phyloP scores from a whole-genome alignment of 2,888 invertebrate genomes.

The Dynastes maya region DNA sequence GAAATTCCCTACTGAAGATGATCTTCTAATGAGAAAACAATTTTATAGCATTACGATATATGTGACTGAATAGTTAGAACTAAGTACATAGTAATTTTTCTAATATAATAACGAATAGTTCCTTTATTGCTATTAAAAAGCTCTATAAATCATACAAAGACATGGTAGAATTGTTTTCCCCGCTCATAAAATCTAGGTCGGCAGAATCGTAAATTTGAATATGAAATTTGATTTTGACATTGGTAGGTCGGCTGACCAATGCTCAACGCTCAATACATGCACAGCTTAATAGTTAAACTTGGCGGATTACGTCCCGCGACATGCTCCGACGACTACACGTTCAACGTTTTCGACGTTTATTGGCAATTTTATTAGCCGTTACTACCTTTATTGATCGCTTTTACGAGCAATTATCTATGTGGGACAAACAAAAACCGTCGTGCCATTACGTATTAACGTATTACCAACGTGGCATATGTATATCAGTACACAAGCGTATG shows the following conservation, averaged over 20 bases:
- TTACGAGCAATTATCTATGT: constrained; percentile 30
- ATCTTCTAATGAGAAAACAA: too few species aligned
- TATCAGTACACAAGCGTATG: background rate
- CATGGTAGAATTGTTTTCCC: background rate
- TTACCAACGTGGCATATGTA: background rate
- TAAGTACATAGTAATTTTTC: too few species aligned
- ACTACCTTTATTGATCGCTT: constrained; percentile 15
- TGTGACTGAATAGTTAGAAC: too few species aligned
- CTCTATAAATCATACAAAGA: too few species aligned
- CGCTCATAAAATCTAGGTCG: background rate
- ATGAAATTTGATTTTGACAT: constrained; percentile 19
- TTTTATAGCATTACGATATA: too few species aligned
- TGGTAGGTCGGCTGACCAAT: background rate
- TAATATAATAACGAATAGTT: too few species aligned
- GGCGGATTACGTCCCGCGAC: too few species aligned
- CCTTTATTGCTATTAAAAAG: too few species aligned
- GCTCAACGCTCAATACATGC: too few species aligned
- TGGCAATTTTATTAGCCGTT: constrained; percentile 34
- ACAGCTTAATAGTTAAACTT: too few species aligned
- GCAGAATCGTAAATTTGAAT: constrained; percentile 4
- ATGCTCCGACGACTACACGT: background rate
- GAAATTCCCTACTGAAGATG: too few species aligned
- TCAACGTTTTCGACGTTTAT: constrained; percentile 35
- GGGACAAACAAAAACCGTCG: constrained; percentile 28
- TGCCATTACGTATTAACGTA: background rate